Evolutionary conservation across 2,113 vertebrate genomes (phyloP), one percentile per base, ranked within the genome.

Genomic region (Gymnogyps californianus): DNA sequence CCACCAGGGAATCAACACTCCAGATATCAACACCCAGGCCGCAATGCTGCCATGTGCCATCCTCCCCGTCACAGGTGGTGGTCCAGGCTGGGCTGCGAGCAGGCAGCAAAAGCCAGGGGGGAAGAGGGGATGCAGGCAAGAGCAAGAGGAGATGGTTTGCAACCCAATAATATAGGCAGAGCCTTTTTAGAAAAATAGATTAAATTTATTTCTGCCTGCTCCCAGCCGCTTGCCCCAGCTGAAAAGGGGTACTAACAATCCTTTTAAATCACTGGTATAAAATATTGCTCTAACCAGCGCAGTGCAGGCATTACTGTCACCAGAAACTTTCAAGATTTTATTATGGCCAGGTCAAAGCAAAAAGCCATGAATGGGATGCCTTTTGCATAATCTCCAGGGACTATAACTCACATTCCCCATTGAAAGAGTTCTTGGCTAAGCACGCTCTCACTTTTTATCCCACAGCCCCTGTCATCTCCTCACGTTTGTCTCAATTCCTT

Each of bases 281-380:
- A 94, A 85, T 79, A 86, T 1, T 54, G 15, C 42, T 83, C 26
- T 61, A 84, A 87, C 31, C 59, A 91, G 36, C 0, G 3, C 49
- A 67, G 55, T 21, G 28, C 40, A 93, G 65, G 54, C 79, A 94
- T 59, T 87, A 82, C 72, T 74, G 69, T 89, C 82, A 94, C 54
- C 21, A 93, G 85, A 82, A 96, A 87, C 55, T 90, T 87, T 29
- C 0, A 11, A 75, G 38, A 81, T 94, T 96, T 97, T 90, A 94
- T 96, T 85, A 95, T 22, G 58, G 67, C 90, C 79, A 87, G 94
- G 91, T 93, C 84, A 95, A 94, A 96, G 82, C 76, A 95, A 93
- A 96, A 96, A 92, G 79, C 58, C 69, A 82, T 87, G 85, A 95
- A 95, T 80, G 83, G 82, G 95, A 94, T 59, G 67, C 66, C 84